phyloP scores from a whole-genome alignment of 2,113 vertebrate genomes.

The Lophotis ruficrista region DNA sequence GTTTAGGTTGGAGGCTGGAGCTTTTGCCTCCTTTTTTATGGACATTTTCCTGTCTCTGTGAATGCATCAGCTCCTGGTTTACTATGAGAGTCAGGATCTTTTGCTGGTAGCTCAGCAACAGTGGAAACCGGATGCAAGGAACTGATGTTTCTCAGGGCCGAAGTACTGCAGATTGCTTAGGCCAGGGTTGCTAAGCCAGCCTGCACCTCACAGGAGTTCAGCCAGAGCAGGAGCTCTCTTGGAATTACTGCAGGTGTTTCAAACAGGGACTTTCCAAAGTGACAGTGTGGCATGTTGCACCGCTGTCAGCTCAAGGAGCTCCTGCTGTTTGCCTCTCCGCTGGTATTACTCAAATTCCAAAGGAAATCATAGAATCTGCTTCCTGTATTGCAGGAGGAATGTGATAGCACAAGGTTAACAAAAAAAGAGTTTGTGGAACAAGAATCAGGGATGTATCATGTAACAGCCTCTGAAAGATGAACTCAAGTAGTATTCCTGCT shows the following conservation, averaged over 20 bases:
- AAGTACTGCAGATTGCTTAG: not conserved
- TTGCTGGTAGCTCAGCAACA: not conserved
- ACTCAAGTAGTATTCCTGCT: not conserved
- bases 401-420: not conserved
- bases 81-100: not conserved
- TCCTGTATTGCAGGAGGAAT: not conserved
- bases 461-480: not conserved
- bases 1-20: not conserved
- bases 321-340: not conserved
- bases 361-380: not conserved
- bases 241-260: not conserved
- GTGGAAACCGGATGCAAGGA: not conserved
- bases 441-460: accelerated
- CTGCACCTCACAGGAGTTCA: not conserved
- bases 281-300: not conserved
- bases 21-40: not conserved
- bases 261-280: not conserved
- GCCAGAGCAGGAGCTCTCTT: not conserved
- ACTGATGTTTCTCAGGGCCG: not conserved
- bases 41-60: not conserved
- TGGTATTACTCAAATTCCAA: not conserved
- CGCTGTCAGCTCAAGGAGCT: not conserved
- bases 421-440: not conserved
- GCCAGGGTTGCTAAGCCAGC: not conserved
- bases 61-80: not conserved